Base-by-base conservation (phyloP, 2,888 invertebrate species). In the Pachliopta kotzebuea region DNA sequence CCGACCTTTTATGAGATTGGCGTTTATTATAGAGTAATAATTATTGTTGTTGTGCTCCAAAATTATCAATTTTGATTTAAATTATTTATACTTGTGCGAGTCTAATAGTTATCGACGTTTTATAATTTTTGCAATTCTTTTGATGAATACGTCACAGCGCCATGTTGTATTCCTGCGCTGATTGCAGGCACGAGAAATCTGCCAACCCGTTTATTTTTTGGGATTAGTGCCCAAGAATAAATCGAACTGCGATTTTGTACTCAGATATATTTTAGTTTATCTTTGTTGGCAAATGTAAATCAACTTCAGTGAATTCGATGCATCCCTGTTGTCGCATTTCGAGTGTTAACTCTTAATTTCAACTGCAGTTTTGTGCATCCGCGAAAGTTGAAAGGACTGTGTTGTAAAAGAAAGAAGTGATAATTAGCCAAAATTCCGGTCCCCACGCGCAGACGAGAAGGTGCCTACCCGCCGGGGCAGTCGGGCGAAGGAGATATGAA, bases 341-440 rank as follows among this genome's bases (percentile, higher is more conserved):
- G 78, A 88, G 90, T 88, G 89, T 79, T 89, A 87, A 86, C 83
- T 90, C 84, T 72, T 90, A 90, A 85, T 86, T 88, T 83, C 86
- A 86, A 88, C 88, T 92, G 92, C 92, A 92, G 87, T 90, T 88
- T 86, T 81, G 90, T 92, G 92, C 92, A 92, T 92, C 88, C 90
- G 91, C 90, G 92, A 91, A 91, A 91, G 91, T 91, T 91, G 91
- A 91, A 90, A 90, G 90, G 90, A 92, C 90, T 90, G 90, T 91
- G 90, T 91, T 91, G 86, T 90, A 86, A 90, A 89, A 90, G 88
- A 90, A 84, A 89, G 91, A 86, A 86, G 87, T 86, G 86, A 86
- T 83, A 92, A 92, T 88, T 90, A 83, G 89, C 93, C 95, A 95
- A 95, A 95, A 95, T 95, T 95, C 95, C 95, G 95, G 95, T 95